A percentile compares a stretch with the other conserved stretches of the same genome.
Evolutionary conservation across 2,113 vertebrate species (phyloP).

Genomic region (Marmota flaviventris): DNA sequence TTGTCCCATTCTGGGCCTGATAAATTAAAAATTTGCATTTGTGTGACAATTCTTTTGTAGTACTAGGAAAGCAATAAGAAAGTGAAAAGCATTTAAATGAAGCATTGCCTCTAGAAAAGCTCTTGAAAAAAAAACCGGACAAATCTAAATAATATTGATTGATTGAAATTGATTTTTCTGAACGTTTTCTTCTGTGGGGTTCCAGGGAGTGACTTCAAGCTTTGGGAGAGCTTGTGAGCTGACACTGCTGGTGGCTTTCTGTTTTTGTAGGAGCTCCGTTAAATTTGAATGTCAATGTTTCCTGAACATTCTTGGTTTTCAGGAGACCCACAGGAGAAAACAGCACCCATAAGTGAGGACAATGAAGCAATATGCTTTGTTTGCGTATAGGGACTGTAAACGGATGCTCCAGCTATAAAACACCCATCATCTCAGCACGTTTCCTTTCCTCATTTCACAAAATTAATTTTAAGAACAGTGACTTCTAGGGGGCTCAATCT

Average conservation of each 20-base stretch:
- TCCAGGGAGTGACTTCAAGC: neutral
- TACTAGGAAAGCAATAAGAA: constrained; percentile 7
- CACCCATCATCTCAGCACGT: neutral
- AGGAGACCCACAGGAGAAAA: constrained; percentile 61
- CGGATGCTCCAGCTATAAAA: constrained; percentile 46
- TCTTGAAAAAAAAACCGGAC: constrained; percentile 54
- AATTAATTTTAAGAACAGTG: constrained; percentile 42
- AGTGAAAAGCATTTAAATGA: constrained; percentile 36
- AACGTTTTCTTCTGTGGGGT: constrained; percentile 45
- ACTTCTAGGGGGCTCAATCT: neutral
- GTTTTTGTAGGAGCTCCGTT: neutral
- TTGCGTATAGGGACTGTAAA: constrained; percentile 67
- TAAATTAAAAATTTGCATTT: constrained; percentile 44
- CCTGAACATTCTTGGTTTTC: constrained; percentile 64
- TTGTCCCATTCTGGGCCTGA: neutral
- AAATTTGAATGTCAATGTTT: constrained; percentile 52
- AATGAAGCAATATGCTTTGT: constrained; percentile 74
- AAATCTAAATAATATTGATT: constrained; percentile 59
- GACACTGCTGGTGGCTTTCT: constrained; percentile 38
- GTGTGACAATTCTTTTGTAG: neutral
- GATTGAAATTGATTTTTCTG: neutral
- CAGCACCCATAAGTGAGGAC: constrained; percentile 67
- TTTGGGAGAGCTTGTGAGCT: neutral
- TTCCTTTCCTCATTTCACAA: constrained; percentile 15
- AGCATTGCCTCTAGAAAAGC: constrained; percentile 19